Conservation (phyloP, 2,113 vertebrate species). For the Cranoglanis bouderius region DNA sequence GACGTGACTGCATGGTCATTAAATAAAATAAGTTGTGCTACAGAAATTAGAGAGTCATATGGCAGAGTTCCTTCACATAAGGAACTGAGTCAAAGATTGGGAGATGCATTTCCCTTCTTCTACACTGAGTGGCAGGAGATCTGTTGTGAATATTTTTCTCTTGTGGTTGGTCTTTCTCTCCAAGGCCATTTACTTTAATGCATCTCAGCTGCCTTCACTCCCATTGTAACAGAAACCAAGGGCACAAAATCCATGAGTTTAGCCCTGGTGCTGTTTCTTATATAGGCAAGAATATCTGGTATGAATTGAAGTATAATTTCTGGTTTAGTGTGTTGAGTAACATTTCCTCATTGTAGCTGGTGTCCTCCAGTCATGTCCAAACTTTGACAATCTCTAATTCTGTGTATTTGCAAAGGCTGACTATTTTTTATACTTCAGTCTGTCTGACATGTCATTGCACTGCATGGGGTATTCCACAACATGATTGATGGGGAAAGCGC, state of each 20-base stretch:
- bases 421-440: slow-evolving; percentile 21
- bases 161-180: slow-evolving; percentile 74
- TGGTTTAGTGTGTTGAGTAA: slow-evolving; percentile 73
- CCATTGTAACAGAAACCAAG: slow-evolving; percentile 71
- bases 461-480: slow-evolving; percentile 21
- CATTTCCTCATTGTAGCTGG: slow-evolving; percentile 71
- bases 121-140: slow-evolving; percentile 72
- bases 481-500: slow-evolving; percentile 37
- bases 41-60: slow-evolving; percentile 46
- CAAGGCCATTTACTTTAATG: slow-evolving; percentile 77
- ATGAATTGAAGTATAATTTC: slow-evolving; percentile 70
- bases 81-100: slow-evolving; percentile 50
- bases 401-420: slow-evolving; percentile 53
- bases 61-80: slow-evolving; percentile 34
- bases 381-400: slow-evolving; percentile 55
- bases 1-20: slow-evolving; percentile 34
- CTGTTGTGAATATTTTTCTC: slow-evolving; percentile 69
- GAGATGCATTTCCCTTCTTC: slow-evolving; percentile 63
- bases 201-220: slow-evolving; percentile 76
- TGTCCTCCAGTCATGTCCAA: slow-evolving; percentile 43
- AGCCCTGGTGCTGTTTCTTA: slow-evolving; percentile 72
- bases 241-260: slow-evolving; percentile 61
- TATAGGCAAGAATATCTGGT: slow-evolving; percentile 76
- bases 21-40: slow-evolving; percentile 35
- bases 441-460: slow-evolving; percentile 22